These are phyloP conservation scores for Halocynthia roretzi DNA, from an alignment of 23 tunicate species.

Conservation along the genomic window DNA sequence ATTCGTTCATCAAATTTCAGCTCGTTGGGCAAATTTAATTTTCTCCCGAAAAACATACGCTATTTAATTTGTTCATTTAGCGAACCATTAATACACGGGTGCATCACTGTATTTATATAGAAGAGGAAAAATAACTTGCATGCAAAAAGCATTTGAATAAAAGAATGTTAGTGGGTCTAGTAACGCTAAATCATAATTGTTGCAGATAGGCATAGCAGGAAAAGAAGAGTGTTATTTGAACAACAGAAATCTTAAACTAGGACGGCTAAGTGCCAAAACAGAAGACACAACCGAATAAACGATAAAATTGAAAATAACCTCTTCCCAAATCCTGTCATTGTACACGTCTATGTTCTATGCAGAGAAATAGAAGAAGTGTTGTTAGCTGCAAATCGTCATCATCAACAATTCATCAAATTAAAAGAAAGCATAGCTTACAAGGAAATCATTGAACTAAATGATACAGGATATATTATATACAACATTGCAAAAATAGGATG, in stretches of 20 bases:
- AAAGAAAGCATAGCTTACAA: background rate
- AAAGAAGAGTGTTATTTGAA: background rate
- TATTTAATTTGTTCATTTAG: too few relatives aligned
- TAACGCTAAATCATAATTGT: background rate
- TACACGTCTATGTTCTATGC: slow-evolving; percentile 76
- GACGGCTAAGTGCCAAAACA: background rate
- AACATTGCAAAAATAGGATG: background rate
- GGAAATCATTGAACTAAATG: background rate
- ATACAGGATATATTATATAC: background rate
- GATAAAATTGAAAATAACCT: slow-evolving; percentile 35
- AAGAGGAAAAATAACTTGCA: too few relatives aligned
- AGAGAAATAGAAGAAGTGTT: slow-evolving; percentile 22
- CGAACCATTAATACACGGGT: too few relatives aligned
- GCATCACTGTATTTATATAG: too few relatives aligned
- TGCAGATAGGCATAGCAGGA: too few relatives aligned
- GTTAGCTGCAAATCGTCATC: background rate
- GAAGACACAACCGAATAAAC: slow-evolving; percentile 5
- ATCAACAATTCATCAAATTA: background rate
- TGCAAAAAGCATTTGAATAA: background rate
- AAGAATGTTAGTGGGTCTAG: background rate
- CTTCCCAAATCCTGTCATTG: slow-evolving; percentile 96
- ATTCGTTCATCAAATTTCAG: too few relatives aligned
- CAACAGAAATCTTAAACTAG: background rate
- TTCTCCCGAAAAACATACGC: too few relatives aligned
- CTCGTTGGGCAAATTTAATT: too few relatives aligned